Conservation (phyloP, 2,888 invertebrate genomes). For the Protodeltote pygarga region DNA sequence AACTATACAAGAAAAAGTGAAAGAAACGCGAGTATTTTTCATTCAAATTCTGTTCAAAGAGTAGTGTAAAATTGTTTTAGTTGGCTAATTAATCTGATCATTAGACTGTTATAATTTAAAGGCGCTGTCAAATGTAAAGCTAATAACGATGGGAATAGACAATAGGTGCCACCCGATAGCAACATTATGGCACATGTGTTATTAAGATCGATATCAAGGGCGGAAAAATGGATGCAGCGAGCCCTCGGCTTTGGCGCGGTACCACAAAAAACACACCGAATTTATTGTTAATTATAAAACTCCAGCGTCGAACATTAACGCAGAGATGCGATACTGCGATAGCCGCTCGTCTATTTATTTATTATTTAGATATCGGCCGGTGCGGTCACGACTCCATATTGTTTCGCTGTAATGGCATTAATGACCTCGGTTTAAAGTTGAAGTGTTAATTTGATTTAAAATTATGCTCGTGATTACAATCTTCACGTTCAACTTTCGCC, state of each 20-base stretch:
- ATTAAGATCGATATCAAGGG: conserved; percentile 81
- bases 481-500: conserved; percentile 82
- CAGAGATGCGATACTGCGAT: conserved; percentile 80
- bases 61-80: too few species aligned
- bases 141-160: conserved; percentile 48
- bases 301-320: conserved; percentile 82
- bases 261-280: conserved; percentile 83
- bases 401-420: conserved; percentile 84
- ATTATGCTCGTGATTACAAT: conserved; percentile 83
- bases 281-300: conserved; percentile 87
- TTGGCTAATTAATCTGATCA: too few species aligned
- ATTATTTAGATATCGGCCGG: conserved; percentile 85
- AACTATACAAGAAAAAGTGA: too few species aligned
- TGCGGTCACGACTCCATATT: conserved; percentile 85
- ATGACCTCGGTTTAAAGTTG: conserved; percentile 86
- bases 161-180: conserved; percentile 62
- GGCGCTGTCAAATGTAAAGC: conserved; percentile 14
- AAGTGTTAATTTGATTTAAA: conserved; percentile 87
- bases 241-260: conserved; percentile 62
- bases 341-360: conserved; percentile 83
- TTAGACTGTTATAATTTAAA: conserved; percentile 58
- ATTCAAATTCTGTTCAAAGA: too few species aligned
- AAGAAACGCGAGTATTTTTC: too few species aligned
- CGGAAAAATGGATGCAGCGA: conserved; percentile 77
- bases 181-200: conserved; percentile 57